Conservation (phyloP, 2,888 invertebrate species). For the Dolichopus griseipennis region DNA sequence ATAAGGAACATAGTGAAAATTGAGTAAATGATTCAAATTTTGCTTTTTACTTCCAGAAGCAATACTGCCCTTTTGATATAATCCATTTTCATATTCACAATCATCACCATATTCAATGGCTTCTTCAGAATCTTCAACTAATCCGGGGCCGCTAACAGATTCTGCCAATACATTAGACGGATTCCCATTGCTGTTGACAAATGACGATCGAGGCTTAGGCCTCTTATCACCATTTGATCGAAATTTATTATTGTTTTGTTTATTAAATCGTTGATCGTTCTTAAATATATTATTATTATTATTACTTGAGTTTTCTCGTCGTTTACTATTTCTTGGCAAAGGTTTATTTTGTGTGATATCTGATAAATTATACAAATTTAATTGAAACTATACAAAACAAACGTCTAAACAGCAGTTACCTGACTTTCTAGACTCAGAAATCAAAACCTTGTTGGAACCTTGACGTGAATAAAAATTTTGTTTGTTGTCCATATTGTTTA, state of each 20-base stretch:
- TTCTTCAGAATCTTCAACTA: conserved; percentile 28
- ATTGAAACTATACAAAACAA: background rate
- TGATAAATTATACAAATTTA: background rate
- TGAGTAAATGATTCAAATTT: conserved; percentile 87
- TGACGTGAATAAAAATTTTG: conserved; percentile 58
- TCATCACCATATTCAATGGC: conserved; percentile 25
- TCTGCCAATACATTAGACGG: conserved; percentile 22
- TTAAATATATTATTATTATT: conserved; percentile 45
- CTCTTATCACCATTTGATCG: conserved; percentile 58
- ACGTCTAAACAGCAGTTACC: conserved; percentile 45
- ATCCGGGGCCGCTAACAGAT: conserved; percentile 38
- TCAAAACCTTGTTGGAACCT: conserved; percentile 59
- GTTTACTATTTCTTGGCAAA: conserved; percentile 33
- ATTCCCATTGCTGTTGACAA: conserved; percentile 41
- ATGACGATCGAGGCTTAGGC: conserved; percentile 44
- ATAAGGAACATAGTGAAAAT: conserved; percentile 74
- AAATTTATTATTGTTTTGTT: conserved; percentile 55
- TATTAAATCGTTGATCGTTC: conserved; percentile 56
- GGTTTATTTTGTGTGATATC: conserved; percentile 34
- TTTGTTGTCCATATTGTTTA: conserved; percentile 65
- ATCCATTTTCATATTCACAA: conserved; percentile 24
- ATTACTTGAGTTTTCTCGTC: conserved; percentile 43
- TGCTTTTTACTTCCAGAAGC: conserved; percentile 80
- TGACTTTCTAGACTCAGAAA: conserved; percentile 67
- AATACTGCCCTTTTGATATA: conserved; percentile 35